These are phyloP conservation scores for Tachycineta bicolor DNA, from an alignment of 2,113 vertebrate species.

Conservation along the genomic window DNA sequence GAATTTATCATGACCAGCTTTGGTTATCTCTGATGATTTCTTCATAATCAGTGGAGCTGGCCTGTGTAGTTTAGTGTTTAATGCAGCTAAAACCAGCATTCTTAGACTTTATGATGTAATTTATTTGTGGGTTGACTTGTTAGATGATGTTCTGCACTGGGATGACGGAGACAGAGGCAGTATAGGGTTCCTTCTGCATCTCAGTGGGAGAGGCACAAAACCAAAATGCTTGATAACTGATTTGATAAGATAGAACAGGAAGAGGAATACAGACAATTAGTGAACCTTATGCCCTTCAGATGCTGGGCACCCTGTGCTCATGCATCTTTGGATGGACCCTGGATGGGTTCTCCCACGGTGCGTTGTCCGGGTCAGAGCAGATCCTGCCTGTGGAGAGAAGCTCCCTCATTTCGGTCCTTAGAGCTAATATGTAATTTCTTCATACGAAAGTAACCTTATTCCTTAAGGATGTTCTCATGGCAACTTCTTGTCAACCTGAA, in stretches of 20 bases:
- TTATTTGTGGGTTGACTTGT: neutral
- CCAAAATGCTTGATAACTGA: neutral
- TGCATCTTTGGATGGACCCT: rapidly evolving
- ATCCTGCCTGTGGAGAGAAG: neutral
- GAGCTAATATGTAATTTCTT: neutral
- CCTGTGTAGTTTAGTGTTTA: neutral
- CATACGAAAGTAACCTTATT: neutral
- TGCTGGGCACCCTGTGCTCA: neutral
- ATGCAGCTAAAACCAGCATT: neutral
- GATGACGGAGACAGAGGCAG: rapidly evolving
- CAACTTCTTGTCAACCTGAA: neutral
- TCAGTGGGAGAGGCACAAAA: neutral
- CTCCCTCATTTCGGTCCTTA: neutral
- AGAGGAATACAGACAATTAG: neutral
- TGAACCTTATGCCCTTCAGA: neutral
- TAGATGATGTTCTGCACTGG: neutral
- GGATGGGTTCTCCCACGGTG: neutral
- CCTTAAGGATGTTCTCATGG: neutral
- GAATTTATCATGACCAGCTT: conserved; percentile 3
- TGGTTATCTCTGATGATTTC: conserved; percentile 11
- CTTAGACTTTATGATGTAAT: neutral
- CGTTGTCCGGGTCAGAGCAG: neutral
- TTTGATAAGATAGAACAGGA: neutral
- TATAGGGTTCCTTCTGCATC: neutral
- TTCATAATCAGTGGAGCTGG: neutral